Evolutionary conservation across 2,797 vertebrate species (phyloP).

Genomic region (Paratrypauchen microcephalus): DNA sequence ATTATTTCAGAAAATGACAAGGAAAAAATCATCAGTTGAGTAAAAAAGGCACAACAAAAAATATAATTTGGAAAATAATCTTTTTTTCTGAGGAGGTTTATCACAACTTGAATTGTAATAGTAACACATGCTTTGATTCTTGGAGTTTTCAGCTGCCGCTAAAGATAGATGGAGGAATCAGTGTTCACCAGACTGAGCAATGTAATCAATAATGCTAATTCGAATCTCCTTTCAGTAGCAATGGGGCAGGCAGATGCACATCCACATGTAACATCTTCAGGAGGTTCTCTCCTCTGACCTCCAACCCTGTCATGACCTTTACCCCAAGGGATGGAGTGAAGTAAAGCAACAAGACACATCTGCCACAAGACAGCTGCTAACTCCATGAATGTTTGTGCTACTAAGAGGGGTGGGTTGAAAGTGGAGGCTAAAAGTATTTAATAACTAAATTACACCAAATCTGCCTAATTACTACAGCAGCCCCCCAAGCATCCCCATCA

Average conservation of each 20-base stretch:
- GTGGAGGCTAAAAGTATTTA: slow-evolving; percentile 50
- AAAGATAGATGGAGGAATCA: slow-evolving; percentile 46
- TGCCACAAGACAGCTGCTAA: slow-evolving; percentile 78
- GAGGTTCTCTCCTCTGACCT: slow-evolving; percentile 60
- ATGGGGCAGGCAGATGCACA: slow-evolving; percentile 70
- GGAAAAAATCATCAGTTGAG: slow-evolving; percentile 7
- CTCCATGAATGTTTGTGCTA: slow-evolving; percentile 70
- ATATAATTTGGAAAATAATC: neutral
- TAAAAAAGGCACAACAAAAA: slow-evolving; percentile 3
- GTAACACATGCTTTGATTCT: slow-evolving; percentile 3
- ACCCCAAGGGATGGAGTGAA: slow-evolving; percentile 65
- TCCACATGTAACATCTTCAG: slow-evolving; percentile 69
- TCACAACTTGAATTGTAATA: slow-evolving; percentile 10
- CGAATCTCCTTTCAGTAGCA: slow-evolving; percentile 35
- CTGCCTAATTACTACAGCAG: slow-evolving; percentile 54
- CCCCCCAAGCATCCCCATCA: slow-evolving; percentile 18
- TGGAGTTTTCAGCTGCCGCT: slow-evolving; percentile 23
- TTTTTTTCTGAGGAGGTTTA: slow-evolving; percentile 12
- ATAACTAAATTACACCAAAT: slow-evolving; percentile 61
- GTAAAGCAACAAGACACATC: slow-evolving; percentile 73
- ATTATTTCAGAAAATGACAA: slow-evolving; percentile 34
- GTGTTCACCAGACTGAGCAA: slow-evolving; percentile 31
- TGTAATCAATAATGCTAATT: slow-evolving; percentile 67
- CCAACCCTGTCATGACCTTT: slow-evolving; percentile 68
- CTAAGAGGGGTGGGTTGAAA: slow-evolving; percentile 37